phyloP scores from a whole-genome alignment of 2,888 invertebrate species.

The Furcula furcula region DNA sequence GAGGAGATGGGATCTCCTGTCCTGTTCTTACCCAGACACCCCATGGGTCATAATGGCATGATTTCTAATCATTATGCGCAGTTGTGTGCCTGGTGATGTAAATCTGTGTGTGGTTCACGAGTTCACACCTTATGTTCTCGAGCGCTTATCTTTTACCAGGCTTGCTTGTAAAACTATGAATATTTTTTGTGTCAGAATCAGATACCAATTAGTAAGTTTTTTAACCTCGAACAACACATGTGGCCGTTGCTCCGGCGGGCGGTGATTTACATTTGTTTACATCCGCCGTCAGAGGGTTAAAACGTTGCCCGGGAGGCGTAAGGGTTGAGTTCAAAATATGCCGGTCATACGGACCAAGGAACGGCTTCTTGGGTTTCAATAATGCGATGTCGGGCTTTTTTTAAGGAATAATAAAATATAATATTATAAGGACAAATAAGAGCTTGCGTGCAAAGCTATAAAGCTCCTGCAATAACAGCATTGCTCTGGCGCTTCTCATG shows the following conservation, averaged over 20 bases:
- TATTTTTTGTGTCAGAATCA: constrained; percentile 43
- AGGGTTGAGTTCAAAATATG: constrained; percentile 27
- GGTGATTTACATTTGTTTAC: constrained; percentile 68
- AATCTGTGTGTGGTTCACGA: background rate
- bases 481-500: too few species aligned
- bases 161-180: constrained; percentile 48
- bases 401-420: too few species aligned
- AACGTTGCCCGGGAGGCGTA: constrained; percentile 41
- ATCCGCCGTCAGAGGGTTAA: constrained; percentile 65
- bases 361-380: too few species aligned
- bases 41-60: too few species aligned
- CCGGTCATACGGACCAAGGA: background rate
- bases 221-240: constrained; percentile 58
- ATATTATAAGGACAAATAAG: too few species aligned
- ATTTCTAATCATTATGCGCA: too few species aligned
- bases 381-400: too few species aligned
- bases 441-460: too few species aligned
- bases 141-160: constrained; percentile 45
- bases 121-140: constrained; percentile 27
- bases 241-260: constrained; percentile 45
- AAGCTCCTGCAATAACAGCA: too few species aligned
- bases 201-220: constrained; percentile 45
- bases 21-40: too few species aligned
- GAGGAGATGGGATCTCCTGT: too few species aligned
- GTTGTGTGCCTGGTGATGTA: too few species aligned